Evolutionary conservation across 2,888 invertebrate genomes (phyloP).

Genomic region (Volucella inflata): DNA sequence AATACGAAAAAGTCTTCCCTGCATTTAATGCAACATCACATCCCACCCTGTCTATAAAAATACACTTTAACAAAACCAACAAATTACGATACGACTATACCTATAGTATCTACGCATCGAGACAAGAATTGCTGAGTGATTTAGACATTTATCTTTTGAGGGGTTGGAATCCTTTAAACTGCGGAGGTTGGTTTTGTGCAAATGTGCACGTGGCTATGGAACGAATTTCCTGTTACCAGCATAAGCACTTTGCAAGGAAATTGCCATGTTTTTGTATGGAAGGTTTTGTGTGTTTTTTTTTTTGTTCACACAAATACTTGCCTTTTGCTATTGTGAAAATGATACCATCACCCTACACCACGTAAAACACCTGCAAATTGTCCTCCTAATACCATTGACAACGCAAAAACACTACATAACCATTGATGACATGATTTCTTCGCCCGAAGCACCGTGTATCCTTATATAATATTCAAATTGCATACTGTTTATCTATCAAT

Average conservation of each 20-base stretch:
- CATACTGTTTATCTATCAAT: constrained; percentile 74
- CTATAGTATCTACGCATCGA: constrained; percentile 34
- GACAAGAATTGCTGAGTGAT: constrained; percentile 66
- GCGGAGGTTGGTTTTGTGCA: constrained; percentile 17
- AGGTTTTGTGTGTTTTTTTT: constrained; percentile 25
- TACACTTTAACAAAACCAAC: constrained; percentile 30
- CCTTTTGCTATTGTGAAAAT: constrained; percentile 62
- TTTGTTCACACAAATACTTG: constrained; percentile 21
- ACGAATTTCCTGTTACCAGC: constrained; percentile 73
- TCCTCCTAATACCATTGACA: constrained; percentile 8
- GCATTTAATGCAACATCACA: too few species aligned
- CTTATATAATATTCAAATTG: constrained; percentile 72
- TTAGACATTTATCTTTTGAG: constrained; percentile 57
- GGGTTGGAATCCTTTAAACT: background rate
- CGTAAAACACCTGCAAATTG: constrained; percentile 54
- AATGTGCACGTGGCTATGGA: constrained; percentile 68
- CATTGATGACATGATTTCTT: constrained; percentile 68
- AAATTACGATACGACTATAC: background rate
- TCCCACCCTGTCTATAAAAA: background rate
- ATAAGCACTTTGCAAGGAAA: constrained; percentile 71
- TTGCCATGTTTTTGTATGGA: constrained; percentile 69
- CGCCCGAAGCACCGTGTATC: constrained; percentile 37
- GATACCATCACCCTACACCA: constrained; percentile 40
- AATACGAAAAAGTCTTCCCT: too few species aligned
- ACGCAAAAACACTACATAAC: constrained; percentile 54